Percentiles rank a stretch among this genome's conserved stretches.
Evolutionary conservation across 2,888 invertebrate genomes (phyloP).

Genomic region (Reticulitermes lucifugus): DNA sequence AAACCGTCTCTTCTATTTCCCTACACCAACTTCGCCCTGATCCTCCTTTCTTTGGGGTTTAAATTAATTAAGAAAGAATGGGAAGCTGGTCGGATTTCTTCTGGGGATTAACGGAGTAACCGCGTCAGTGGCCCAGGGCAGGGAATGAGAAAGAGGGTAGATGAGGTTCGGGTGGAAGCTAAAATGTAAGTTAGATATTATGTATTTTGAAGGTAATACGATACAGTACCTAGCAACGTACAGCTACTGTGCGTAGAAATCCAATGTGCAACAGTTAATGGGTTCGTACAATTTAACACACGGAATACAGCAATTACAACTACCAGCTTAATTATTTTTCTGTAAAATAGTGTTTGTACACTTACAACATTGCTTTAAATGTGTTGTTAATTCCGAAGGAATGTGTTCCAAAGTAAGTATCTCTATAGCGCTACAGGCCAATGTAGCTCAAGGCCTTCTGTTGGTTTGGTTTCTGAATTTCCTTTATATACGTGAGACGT

Average conservation of each 20-base stretch:
- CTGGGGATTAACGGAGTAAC: conserved; percentile 43
- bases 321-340: not conserved
- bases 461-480: too few species aligned
- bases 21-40: not conserved
- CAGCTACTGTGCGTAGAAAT: not conserved
- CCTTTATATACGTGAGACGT: too few species aligned
- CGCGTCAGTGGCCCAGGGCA: conserved; percentile 37
- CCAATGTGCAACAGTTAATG: not conserved
- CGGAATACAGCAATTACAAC: not conserved
- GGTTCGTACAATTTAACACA: not conserved
- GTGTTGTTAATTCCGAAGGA: too few species aligned
- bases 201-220: not conserved
- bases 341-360: not conserved
- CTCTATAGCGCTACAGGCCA: too few species aligned
- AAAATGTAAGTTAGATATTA: conserved; percentile 8
- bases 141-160: not conserved
- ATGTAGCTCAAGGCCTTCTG: too few species aligned
- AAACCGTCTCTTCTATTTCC: conserved; percentile 10
- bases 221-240: too few species aligned
- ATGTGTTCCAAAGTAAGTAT: too few species aligned
- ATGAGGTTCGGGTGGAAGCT: not conserved
- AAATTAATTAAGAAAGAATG: conserved; percentile 48
- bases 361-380: not conserved
- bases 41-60: conserved; percentile 37
- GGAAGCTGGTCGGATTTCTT: conserved; percentile 39